Conservation (phyloP, 2,113 vertebrate species). For the Falcunculus frontatus region DNA sequence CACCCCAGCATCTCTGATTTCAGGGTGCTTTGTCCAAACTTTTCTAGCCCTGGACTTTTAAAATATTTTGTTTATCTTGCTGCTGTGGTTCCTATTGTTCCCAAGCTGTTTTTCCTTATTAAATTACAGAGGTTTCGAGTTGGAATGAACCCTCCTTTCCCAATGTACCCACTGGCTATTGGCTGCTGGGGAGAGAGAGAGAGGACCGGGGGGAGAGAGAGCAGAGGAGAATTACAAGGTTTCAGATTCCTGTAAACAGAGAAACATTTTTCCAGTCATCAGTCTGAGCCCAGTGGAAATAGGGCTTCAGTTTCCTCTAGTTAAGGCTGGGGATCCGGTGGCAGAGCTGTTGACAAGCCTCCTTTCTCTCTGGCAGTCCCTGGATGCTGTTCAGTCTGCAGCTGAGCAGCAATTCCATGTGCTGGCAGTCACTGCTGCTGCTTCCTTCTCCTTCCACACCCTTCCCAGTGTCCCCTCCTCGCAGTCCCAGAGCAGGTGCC, state of each 20-base stretch:
- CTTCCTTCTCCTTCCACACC: not conserved
- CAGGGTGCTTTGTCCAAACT: not conserved
- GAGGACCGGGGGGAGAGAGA: not conserved
- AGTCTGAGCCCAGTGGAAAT: constrained; percentile 43
- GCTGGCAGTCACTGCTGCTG: not conserved
- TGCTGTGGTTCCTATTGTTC: constrained; percentile 9
- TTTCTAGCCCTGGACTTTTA: not conserved
- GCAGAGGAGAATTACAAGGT: constrained; percentile 55
- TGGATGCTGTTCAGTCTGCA: not conserved
- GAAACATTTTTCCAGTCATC: constrained; percentile 65
- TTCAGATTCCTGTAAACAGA: constrained; percentile 68
- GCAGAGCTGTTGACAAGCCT: constrained; percentile 35
- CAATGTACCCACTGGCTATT: not conserved
- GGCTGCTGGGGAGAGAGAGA: not conserved
- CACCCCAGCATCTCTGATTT: not conserved
- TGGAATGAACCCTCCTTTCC: constrained; percentile 11
- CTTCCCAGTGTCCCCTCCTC: not conserved
- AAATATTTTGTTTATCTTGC: not conserved
- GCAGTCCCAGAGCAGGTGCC: not conserved
- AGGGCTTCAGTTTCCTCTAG: constrained; percentile 42
- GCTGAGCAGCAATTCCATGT: not conserved
- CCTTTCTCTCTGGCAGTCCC: not conserved
- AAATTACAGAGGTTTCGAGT: not conserved
- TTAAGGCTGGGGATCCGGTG: constrained; percentile 6
- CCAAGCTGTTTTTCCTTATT: constrained; percentile 7